A percentile compares a stretch with the other conserved stretches of the same genome.
Conservation (phyloP, 2,888 invertebrate species). For the Uloborus plumipes region DNA sequence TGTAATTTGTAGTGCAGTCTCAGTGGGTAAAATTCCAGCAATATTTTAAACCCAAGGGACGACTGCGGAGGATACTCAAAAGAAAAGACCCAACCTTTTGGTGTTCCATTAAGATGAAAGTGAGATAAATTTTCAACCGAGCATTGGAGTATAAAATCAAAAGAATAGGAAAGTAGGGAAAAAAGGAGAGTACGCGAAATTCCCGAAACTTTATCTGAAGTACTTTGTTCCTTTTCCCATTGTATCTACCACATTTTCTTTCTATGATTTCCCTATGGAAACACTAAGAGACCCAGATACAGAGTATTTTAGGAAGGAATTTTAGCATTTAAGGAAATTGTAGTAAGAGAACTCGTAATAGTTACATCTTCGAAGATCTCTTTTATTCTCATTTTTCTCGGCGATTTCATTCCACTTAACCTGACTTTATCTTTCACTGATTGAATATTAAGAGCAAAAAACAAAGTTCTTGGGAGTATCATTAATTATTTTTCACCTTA, state of each 20-base stretch:
- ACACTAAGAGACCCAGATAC: conserved; percentile 50
- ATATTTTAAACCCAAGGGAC: too few relatives aligned
- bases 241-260: conserved; percentile 22
- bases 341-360: conserved; percentile 24
- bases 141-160: conserved; percentile 44
- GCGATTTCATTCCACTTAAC: too few relatives aligned
- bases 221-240: conserved; percentile 23
- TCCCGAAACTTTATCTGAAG: conserved; percentile 49
- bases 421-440: too few relatives aligned
- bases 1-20: too few relatives aligned
- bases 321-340: conserved; percentile 18
- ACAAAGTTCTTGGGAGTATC: too few relatives aligned
- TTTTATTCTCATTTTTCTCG: background rate
- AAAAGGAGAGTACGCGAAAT: conserved; percentile 13
- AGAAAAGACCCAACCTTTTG: conserved; percentile 17
- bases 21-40: too few relatives aligned
- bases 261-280: conserved; percentile 54
- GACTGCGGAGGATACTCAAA: background rate
- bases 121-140: conserved; percentile 42
- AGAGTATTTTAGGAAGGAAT: conserved; percentile 27
- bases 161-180: conserved; percentile 2
- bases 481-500: too few relatives aligned
- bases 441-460: too few relatives aligned
- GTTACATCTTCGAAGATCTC: conserved; percentile 33
- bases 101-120: conserved; percentile 53